A percentile compares a stretch with the other conserved stretches of the same genome.
Evolutionary conservation across 2,888 invertebrate species (phyloP).

Genomic region (Drosophila hamatofila): DNA sequence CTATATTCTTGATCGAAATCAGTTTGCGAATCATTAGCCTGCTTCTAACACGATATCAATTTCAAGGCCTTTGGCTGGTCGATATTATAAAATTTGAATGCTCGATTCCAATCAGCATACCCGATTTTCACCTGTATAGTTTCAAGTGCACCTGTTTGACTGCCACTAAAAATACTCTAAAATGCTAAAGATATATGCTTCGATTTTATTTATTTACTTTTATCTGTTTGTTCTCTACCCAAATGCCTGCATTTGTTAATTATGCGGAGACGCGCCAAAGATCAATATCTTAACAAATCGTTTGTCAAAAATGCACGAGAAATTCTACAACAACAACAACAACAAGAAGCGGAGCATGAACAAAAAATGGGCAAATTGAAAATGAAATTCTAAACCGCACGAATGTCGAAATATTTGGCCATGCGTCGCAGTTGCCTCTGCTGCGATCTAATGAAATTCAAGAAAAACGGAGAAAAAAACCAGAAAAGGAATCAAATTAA

Average conservation of each 20-base stretch:
- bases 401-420: slow-evolving; percentile 76
- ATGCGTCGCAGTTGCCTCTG: slow-evolving; percentile 34
- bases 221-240: not conserved
- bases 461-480: slow-evolving; percentile 49
- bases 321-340: slow-evolving; percentile 14
- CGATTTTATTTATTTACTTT: not conserved
- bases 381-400: slow-evolving; percentile 80
- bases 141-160: slow-evolving; percentile 57
- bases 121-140: not conserved
- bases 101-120: not conserved
- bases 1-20: not conserved
- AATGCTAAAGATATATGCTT: slow-evolving; percentile 44
- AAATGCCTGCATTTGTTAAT: slow-evolving; percentile 52
- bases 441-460: slow-evolving; percentile 73
- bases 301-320: slow-evolving; percentile 70
- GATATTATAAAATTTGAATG: not conserved
- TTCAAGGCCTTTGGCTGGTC: not conserved
- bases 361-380: slow-evolving; percentile 58
- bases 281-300: slow-evolving; percentile 80
- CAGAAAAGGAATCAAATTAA: slow-evolving; percentile 75
- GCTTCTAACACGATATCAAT: not conserved
- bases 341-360: slow-evolving; percentile 13
- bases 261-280: slow-evolving; percentile 78
- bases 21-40: no score
- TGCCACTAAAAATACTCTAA: slow-evolving; percentile 56